Evolutionary conservation across 2,888 invertebrate species (phyloP), one percentile per base, ranked within the genome.

Genomic region (Oscheius sp.): DNA sequence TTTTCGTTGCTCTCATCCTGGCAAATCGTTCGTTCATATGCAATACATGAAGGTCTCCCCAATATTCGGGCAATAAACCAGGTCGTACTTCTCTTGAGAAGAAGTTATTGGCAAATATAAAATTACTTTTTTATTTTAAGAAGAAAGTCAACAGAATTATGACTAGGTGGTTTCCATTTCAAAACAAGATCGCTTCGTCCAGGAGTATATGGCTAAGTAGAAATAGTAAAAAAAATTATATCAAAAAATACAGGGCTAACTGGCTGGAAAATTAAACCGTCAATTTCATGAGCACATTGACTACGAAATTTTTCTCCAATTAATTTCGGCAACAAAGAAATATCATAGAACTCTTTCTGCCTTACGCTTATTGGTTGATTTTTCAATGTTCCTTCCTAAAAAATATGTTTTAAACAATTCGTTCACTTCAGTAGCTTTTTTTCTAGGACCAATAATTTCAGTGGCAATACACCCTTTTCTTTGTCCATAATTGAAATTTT

Each of bases 241-340:
- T 24, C 5, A 36, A 3, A 5, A 84, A 87, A 86, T 86, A 93
- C 92, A 87, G 92, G 93, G 72, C 90, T 89, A 0, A 92, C 90
- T 0, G 98, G 98, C 86, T 99, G 98, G 87, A 97, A 99, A 84
- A 99, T 94, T n/a, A 98, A 90, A 22, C 98, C 98, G 86, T 99
- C 98, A 0, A 96, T 95, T 87, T 97, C 95, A 86, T 99, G 98
- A 0, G 91, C 90, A 17, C 98, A 88, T 33, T 91, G 90, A 77
- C 91, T 91, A 0, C 92, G 91, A 87, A 98, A 97, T 85, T 93
- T 93, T 47, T 93, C 92, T 12, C 72, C 66, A 26, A 86, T 77
- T 0, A 84, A 54, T 65, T 85, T 83, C 4, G 56, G 59, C 4
- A 74, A 65, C 30, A 38, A 26, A 44, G n/a, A 6, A 3, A 67